These are phyloP conservation scores for Odobenus rosmarus DNA, from an alignment of 2,113 vertebrate genomes.

Conservation along the genomic window DNA sequence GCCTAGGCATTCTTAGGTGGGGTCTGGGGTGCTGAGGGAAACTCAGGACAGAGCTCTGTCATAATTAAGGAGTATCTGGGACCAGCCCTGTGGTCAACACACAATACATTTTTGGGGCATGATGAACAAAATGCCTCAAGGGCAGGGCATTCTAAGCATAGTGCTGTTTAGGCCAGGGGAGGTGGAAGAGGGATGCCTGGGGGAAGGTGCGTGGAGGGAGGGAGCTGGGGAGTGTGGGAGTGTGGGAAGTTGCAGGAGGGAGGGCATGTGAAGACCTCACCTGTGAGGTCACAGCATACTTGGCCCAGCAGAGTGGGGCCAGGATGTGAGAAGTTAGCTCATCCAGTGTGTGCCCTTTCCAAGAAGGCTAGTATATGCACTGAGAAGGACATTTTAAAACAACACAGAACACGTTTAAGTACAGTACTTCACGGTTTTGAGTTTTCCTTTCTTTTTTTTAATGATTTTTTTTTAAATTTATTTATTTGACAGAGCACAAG, in stretches of 20 bases:
- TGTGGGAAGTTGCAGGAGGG: not conserved
- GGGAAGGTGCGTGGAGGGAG: not conserved
- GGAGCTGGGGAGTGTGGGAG: no score
- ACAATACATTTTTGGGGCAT: constrained; percentile 27
- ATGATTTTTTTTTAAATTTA: no score
- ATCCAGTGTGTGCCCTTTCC: not conserved
- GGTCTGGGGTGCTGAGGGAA: not conserved
- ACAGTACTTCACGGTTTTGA: not conserved
- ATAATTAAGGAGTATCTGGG: not conserved
- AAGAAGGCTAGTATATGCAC: not conserved
- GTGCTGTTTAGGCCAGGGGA: not conserved
- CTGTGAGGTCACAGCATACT: not conserved
- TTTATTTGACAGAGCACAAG: no score
- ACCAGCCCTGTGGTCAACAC: not conserved
- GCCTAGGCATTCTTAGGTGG: not conserved
- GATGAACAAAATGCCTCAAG: not conserved
- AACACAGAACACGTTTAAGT: not conserved
- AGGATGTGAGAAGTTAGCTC: not conserved
- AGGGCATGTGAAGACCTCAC: not conserved
- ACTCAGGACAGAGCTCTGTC: not conserved
- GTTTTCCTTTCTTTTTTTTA: not conserved
- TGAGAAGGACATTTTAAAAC: not conserved
- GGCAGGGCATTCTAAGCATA: not conserved
- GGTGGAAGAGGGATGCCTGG: not conserved
- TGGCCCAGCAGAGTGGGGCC: not conserved